These are phyloP conservation scores for Carettochelys insculpta DNA, from an alignment of 2,113 vertebrate genomes.

Conservation along the genomic window DNA sequence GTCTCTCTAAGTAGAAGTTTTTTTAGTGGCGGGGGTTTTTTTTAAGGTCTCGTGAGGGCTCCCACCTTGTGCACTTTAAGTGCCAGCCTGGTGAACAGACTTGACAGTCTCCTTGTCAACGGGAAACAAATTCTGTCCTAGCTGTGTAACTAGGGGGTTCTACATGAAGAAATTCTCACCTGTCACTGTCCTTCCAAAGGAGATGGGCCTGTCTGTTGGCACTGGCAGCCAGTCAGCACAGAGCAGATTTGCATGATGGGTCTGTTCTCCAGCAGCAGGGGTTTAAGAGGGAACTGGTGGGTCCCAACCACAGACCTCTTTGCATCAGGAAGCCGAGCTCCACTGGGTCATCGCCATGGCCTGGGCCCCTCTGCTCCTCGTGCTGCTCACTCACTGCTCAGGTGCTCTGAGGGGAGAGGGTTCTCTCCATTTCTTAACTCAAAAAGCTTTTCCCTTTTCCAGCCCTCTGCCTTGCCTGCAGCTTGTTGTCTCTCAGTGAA, in stretches of 20 bases:
- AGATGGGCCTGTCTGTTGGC: no score
- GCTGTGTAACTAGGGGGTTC: not conserved
- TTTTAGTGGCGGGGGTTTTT: no score
- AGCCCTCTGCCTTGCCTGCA: no score
- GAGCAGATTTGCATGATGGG: constrained; percentile 14
- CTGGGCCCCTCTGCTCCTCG: not conserved
- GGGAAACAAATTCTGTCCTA: not conserved
- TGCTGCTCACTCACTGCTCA: accelerated
- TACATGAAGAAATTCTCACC: not conserved
- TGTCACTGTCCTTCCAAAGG: not conserved
- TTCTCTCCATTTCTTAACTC: no score
- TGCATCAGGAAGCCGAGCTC: accelerated
- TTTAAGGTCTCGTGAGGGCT: no score
- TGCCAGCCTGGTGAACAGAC: no score
- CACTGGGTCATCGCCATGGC: accelerated
- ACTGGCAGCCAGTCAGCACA: not conserved
- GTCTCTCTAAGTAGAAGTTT: no score
- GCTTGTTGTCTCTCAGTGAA: no score
- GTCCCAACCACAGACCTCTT: accelerated
- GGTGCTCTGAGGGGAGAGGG: not conserved
- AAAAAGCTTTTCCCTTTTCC: no score
- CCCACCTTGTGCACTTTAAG: no score
- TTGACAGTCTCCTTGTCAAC: not conserved
- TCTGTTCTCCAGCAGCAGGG: accelerated
- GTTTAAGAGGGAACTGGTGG: not conserved